Evolutionary conservation across 2,797 vertebrate species (phyloP).

Genomic region (Psittacula echo): DNA sequence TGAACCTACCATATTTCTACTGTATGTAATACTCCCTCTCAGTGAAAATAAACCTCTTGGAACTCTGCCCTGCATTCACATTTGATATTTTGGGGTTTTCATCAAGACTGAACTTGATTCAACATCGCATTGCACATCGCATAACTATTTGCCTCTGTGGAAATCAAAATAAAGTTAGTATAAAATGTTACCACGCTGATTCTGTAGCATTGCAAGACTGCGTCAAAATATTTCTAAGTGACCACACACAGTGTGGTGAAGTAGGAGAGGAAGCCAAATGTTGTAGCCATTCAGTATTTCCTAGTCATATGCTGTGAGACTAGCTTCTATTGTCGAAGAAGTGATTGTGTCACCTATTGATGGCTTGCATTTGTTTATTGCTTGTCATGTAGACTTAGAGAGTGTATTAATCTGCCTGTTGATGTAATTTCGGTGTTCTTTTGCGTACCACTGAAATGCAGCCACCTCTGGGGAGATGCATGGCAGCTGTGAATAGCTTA

Average conservation of each 20-base stretch:
- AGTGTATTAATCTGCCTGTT: conserved; percentile 22
- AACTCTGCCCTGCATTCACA: neutral
- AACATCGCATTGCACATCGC: neutral
- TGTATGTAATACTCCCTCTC: neutral
- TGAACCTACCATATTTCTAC: neutral
- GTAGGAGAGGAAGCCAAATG: neutral
- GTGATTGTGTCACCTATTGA: conserved; percentile 15
- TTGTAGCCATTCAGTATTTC: neutral
- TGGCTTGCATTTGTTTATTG: conserved; percentile 40
- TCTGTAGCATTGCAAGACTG: neutral
- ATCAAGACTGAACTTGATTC: neutral
- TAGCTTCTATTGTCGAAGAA: neutral
- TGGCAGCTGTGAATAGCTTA: conserved; percentile 58
- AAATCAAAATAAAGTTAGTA: neutral
- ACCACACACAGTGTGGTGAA: conserved; percentile 25
- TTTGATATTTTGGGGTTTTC: neutral
- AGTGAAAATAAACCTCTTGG: neutral
- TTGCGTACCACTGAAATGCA: conserved; percentile 45
- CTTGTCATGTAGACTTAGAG: neutral
- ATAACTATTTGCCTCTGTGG: neutral
- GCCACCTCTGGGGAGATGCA: conserved; percentile 50
- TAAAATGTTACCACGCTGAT: neutral
- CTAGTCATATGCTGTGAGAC: neutral
- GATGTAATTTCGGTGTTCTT: conserved; percentile 29
- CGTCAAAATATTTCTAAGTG: neutral